phyloP scores from a whole-genome alignment of 2,113 vertebrate genomes.

The Saguinus imperator region DNA sequence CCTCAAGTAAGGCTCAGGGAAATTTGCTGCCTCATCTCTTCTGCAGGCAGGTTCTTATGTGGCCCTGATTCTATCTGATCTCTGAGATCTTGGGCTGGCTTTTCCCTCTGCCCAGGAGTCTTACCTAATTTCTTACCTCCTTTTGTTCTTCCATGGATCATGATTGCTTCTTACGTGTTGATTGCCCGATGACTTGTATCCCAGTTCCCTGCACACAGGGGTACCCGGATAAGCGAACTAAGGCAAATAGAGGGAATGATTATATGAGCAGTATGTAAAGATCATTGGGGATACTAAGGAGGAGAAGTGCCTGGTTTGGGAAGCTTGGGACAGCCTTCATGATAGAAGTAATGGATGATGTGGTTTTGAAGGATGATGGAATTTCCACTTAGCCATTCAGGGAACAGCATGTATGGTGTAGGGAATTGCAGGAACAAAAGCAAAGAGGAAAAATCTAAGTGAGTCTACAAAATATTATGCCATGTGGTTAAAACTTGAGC shows the following conservation, averaged over 20 bases:
- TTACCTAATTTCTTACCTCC: not conserved
- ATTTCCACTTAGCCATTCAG: not conserved
- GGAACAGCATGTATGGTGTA: not conserved
- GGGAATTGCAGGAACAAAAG: not conserved
- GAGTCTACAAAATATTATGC: not conserved
- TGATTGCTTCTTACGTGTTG: not conserved
- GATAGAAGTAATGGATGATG: accelerated
- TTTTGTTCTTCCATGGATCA: not conserved
- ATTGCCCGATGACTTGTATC: not conserved
- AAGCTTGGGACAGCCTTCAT: not conserved
- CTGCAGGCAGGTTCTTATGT: accelerated
- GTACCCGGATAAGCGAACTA: not conserved
- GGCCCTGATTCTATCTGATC: not conserved
- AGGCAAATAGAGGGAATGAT: not conserved
- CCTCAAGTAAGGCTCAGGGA: too few species aligned
- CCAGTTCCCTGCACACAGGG: not conserved
- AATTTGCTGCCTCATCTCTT: not conserved
- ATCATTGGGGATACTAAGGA: not conserved
- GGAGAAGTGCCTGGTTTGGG: not conserved
- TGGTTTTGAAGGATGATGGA: not conserved
- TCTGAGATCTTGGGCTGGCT: not conserved
- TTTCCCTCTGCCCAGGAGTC: not conserved
- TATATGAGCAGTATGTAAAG: too few species aligned
- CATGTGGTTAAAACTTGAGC: not conserved
- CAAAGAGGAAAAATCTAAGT: not conserved